phyloP scores from a whole-genome alignment of 2,797 vertebrate species.

The Eidolon dupreanum region DNA sequence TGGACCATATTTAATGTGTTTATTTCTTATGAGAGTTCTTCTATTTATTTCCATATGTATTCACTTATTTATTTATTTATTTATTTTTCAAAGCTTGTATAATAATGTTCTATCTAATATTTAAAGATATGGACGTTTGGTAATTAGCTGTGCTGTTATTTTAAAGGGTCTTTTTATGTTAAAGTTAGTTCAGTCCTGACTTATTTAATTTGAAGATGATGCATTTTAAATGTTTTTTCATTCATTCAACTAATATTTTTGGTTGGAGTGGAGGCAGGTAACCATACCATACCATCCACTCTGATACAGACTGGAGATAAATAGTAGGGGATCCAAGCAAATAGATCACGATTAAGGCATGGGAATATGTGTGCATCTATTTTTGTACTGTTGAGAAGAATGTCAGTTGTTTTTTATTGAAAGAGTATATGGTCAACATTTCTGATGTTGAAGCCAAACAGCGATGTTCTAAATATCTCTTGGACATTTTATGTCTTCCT shows the following conservation, averaged over 20 bases:
- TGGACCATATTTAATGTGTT: background rate
- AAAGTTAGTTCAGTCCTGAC: background rate
- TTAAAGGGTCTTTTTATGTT: background rate
- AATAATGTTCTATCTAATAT: constrained; percentile 11
- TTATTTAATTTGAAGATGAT: background rate
- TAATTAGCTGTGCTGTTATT: background rate
- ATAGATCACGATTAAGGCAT: background rate
- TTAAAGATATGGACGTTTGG: constrained; percentile 44
- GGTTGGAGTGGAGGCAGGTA: fast-evolving
- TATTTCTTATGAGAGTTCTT: background rate
- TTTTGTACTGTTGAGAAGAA: background rate
- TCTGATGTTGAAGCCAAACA: constrained; percentile 35
- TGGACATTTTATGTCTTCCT: constrained; percentile 79
- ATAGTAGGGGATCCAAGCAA: background rate
- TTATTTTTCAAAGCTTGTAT: constrained; percentile 23
- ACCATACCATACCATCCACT: background rate
- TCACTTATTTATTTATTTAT: constrained; percentile 67
- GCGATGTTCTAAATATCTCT: constrained; percentile 58
- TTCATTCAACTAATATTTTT: background rate
- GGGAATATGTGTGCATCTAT: too few species aligned
- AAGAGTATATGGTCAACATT: constrained; percentile 13
- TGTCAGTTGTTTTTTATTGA: constrained; percentile 32
- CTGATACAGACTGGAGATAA: background rate
- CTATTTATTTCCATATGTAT: constrained; percentile 56
- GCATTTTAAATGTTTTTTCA: background rate